Evolutionary conservation across 35 echinoderm and acorn worm genomes (phyloP).

Genomic region (Heliocidaris erythrogramma): DNA sequence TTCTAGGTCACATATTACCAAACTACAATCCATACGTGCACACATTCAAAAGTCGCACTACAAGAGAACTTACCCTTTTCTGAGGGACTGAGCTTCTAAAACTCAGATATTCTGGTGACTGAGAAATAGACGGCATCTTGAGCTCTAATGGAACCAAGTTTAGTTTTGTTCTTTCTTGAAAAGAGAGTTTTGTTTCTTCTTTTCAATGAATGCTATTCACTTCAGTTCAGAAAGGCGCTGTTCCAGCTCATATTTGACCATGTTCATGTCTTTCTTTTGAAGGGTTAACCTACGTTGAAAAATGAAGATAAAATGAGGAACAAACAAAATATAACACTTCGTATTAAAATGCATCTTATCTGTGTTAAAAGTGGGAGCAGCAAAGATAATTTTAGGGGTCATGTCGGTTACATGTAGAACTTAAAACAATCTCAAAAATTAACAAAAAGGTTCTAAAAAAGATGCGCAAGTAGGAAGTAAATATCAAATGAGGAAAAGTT

Average conservation of each 20-base stretch:
- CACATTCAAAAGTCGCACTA: neutral
- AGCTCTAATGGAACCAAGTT: neutral
- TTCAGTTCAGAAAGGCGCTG: neutral
- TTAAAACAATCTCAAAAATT: too few species aligned
- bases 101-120: conserved; percentile 82
- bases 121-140: conserved; percentile 66
- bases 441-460: too few species aligned
- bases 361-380: too few species aligned
- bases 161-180: neutral
- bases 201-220: neutral
- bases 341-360: too few species aligned
- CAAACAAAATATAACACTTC: too few species aligned
- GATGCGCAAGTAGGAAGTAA: too few species aligned
- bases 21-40: too few species aligned
- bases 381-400: too few species aligned
- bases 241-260: neutral
- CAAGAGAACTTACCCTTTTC: conserved; percentile 57
- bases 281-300: neutral
- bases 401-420: too few species aligned
- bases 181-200: neutral
- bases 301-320: too few species aligned
- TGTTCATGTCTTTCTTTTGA: neutral
- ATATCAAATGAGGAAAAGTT: too few species aligned
- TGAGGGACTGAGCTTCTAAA: conserved; percentile 78
- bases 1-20: too few species aligned